phyloP scores from a whole-genome alignment of 2,888 invertebrate genomes.

The Pseudococcus longispinus region DNA sequence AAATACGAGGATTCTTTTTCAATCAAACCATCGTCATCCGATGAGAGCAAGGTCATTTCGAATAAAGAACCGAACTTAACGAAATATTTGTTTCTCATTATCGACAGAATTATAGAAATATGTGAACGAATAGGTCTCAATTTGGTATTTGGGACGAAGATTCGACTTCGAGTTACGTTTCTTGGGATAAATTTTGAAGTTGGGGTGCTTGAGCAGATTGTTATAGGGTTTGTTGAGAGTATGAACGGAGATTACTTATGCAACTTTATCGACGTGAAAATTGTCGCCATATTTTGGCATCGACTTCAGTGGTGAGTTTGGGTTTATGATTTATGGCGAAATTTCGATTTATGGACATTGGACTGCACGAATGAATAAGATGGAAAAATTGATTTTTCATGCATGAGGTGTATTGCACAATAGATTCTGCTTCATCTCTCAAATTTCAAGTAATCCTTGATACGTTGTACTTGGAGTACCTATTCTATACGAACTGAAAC shows the following conservation, averaged over 20 bases:
- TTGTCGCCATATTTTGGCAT: neutral
- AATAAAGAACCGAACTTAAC: conserved; percentile 26
- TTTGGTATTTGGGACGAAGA: neutral
- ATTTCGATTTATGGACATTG: neutral
- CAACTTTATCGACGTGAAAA: conserved; percentile 16
- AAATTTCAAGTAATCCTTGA: neutral
- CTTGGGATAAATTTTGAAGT: too few species aligned
- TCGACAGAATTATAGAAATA: conserved; percentile 6
- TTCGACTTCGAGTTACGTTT: too few species aligned
- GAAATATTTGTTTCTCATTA: neutral
- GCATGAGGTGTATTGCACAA: neutral
- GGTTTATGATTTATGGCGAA: neutral
- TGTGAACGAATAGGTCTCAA: neutral
- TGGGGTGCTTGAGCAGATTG: neutral
- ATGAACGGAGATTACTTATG: neutral
- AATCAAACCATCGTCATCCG: conserved; percentile 55
- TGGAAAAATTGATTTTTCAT: neutral
- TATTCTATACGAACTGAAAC: neutral
- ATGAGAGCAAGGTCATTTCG: conserved; percentile 54
- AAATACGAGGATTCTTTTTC: conserved; percentile 55
- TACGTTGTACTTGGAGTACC: neutral
- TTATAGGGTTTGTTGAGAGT: neutral
- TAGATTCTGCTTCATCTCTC: neutral
- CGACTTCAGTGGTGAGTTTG: neutral
- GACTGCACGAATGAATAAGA: neutral